These are phyloP conservation scores for Mus caroli DNA, from an alignment of 2,797 vertebrate species.

Conservation along the genomic window DNA sequence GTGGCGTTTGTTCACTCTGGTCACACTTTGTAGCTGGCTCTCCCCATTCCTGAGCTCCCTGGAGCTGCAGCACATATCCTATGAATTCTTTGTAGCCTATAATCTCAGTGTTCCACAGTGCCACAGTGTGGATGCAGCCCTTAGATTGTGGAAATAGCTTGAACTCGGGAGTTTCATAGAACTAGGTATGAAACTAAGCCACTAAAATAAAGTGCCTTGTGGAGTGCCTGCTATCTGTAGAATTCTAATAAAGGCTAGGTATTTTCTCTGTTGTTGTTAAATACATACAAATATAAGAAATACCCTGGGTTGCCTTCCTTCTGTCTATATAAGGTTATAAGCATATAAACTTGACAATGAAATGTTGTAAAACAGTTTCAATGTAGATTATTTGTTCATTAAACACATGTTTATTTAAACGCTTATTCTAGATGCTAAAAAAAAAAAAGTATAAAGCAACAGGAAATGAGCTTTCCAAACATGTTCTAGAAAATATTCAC, in stretches of 20 bases:
- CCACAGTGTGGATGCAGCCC: not conserved
- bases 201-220: not conserved
- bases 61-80: not conserved
- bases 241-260: not conserved
- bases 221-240: not conserved
- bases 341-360: constrained; percentile 32
- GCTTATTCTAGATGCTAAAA: constrained; percentile 16
- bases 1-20: not conserved
- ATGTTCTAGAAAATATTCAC: constrained; percentile 33
- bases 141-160: not conserved
- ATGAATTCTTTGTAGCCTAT: not conserved
- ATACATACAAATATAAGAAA: constrained; percentile 11
- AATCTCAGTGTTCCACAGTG: not conserved
- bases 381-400: not conserved
- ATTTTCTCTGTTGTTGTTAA: constrained; percentile 32
- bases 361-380: not conserved
- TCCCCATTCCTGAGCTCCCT: not conserved
- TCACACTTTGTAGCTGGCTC: not conserved
- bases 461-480: constrained; percentile 35
- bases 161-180: not conserved
- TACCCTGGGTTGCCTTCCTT: constrained; percentile 8
- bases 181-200: not conserved
- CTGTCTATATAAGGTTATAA: not conserved
- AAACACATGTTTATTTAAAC: constrained; percentile 52
- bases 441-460: not conserved